Percentiles rank a stretch among this genome's conserved stretches.
These are phyloP conservation scores for Sweltsa coloradensis DNA, from an alignment of 1,140 invertebrate species.

Conservation along the genomic window DNA sequence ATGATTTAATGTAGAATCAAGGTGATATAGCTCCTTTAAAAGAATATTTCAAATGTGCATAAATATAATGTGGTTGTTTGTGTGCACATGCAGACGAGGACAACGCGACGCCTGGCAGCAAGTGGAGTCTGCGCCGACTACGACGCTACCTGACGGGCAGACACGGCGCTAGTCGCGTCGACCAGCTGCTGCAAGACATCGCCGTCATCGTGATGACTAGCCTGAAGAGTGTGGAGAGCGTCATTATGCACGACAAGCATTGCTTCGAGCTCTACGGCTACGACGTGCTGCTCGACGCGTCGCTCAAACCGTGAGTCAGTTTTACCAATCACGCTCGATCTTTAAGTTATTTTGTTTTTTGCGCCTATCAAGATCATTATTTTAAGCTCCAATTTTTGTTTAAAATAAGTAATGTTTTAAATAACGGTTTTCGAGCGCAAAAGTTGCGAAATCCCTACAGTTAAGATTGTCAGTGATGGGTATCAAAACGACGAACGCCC, in stretches of 20 bases:
- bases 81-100: too few relatives aligned
- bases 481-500: too few relatives aligned
- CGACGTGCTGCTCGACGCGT: conserved; percentile 47
- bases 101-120: too few relatives aligned
- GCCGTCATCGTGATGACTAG: conserved; percentile 41
- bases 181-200: conserved; percentile 40
- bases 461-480: too few relatives aligned
- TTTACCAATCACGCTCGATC: neutral
- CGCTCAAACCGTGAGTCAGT: conserved; percentile 33
- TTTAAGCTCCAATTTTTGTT: neutral
- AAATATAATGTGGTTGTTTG: too few relatives aligned
- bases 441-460: too few relatives aligned
- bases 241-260: conserved; percentile 32
- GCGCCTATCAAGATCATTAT: neutral
- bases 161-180: conserved; percentile 29
- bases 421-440: too few relatives aligned
- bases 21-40: too few relatives aligned
- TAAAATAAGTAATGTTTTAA: too few relatives aligned
- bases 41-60: too few relatives aligned
- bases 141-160: conserved; percentile 27
- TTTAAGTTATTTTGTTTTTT: neutral
- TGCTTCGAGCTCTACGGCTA: conserved; percentile 55
- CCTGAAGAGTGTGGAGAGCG: conserved; percentile 35
- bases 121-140: conserved; percentile 31
- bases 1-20: too few relatives aligned